Evolutionary conservation across 2,113 vertebrate genomes (phyloP).

Genomic region (Haliaeetus leucogaster): DNA sequence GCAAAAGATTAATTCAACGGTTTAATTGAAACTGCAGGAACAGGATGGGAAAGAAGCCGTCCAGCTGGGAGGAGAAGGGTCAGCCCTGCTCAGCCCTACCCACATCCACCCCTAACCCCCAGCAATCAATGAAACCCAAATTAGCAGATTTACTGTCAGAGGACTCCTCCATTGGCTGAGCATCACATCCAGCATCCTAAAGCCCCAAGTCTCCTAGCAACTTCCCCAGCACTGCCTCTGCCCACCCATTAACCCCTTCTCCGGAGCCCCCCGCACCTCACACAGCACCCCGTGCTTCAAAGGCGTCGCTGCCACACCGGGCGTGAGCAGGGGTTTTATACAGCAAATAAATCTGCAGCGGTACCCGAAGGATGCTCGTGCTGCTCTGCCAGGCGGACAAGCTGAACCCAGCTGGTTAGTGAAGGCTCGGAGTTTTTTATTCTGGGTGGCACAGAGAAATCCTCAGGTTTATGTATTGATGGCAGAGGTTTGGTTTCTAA

Average conservation of each 20-base stretch:
- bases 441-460: background rate
- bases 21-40: constrained; percentile 49
- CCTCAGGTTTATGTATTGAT: background rate
- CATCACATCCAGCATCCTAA: constrained; percentile 42
- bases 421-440: background rate
- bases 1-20: constrained; percentile 2
- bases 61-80: background rate
- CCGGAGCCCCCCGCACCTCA: background rate
- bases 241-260: constrained; percentile 43
- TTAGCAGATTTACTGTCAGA: constrained; percentile 7
- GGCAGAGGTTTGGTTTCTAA: background rate
- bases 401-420: background rate
- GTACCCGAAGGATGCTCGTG: background rate
- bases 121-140: background rate
- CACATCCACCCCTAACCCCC: background rate
- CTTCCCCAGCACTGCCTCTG: constrained; percentile 17
- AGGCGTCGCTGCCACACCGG: background rate
- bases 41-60: background rate
- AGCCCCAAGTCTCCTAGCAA: constrained; percentile 59
- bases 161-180: background rate
- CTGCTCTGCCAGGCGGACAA: background rate
- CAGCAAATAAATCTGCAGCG: background rate
- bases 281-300: background rate
- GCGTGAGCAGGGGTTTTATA: background rate
- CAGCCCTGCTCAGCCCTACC: background rate